Conservation (phyloP, 2,797 vertebrate species). For the Coregonus suidteri region DNA sequence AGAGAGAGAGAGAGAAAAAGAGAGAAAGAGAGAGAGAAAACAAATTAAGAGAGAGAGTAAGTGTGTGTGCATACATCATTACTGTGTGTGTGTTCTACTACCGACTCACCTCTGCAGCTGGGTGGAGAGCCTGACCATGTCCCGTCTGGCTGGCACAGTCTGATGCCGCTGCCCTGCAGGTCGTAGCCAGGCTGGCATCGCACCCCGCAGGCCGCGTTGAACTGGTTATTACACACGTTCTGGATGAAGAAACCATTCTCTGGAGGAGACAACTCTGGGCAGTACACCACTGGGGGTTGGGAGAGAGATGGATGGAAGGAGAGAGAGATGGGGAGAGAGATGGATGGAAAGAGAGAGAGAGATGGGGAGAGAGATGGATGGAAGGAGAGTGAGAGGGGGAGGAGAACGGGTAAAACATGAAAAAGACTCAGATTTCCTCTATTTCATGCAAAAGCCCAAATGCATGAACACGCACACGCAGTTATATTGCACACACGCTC, state of each 20-base stretch:
- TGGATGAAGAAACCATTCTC: slow-evolving; percentile 93
- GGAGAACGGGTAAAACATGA: no score
- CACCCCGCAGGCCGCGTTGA: slow-evolving; percentile 92
- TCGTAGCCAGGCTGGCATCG: slow-evolving; percentile 89
- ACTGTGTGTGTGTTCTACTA: no score
- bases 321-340: neutral
- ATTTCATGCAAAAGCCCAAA: no score
- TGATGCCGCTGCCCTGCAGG: slow-evolving; percentile 87
- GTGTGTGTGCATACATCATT: no score
- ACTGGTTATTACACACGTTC: slow-evolving; percentile 91
- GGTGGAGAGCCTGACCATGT: slow-evolving; percentile 90
- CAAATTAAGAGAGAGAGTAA: no score
- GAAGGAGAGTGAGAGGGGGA: no score
- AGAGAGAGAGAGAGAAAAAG: no score
- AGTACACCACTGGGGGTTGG: slow-evolving; percentile 81
- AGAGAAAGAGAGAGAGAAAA: no score
- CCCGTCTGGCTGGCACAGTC: slow-evolving; percentile 88
- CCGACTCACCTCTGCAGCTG: slow-evolving; percentile 84
- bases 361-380: no score
- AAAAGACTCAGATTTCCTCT: no score
- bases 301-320: neutral
- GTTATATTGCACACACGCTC: neutral
- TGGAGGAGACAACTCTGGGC: slow-evolving; percentile 84
- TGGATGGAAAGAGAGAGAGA: neutral
- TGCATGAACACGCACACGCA: no score